Evolutionary conservation across 2,113 vertebrate species (phyloP).

Genomic region (Ceuthmochares aereus): DNA sequence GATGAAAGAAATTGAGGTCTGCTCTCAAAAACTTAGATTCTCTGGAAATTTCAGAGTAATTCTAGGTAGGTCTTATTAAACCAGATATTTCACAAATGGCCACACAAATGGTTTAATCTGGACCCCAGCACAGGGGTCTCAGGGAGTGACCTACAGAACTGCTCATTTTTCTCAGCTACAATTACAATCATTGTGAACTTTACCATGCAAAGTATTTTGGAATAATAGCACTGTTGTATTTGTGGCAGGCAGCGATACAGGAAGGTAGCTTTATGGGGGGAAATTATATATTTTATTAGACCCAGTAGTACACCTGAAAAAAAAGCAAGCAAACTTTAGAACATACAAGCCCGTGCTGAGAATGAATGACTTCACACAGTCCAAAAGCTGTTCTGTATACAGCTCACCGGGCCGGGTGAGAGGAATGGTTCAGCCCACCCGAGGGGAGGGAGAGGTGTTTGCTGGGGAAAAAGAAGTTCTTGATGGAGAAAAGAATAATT

Average conservation of each 20-base stretch:
- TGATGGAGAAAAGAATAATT: not conserved
- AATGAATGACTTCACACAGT: not conserved
- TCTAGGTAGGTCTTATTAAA: not conserved
- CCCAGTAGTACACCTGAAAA: not conserved
- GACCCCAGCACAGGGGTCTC: not conserved
- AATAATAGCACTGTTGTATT: slow-evolving; percentile 2
- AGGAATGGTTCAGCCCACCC: not conserved
- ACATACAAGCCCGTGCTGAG: not conserved
- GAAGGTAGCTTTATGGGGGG: not conserved
- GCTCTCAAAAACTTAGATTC: not conserved
- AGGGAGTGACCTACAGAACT: not conserved
- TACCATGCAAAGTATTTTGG: not conserved
- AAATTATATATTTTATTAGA: slow-evolving; percentile 18
- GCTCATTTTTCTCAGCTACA: not conserved
- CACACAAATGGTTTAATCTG: not conserved
- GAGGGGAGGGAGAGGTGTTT: not conserved
- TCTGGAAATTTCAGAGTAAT: not conserved
- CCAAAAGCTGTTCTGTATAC: too few species aligned
- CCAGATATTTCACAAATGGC: not conserved
- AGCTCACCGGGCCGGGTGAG: not conserved
- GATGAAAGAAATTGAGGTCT: not conserved
- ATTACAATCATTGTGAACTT: not conserved
- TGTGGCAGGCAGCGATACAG: not conserved
- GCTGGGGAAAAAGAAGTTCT: not conserved
- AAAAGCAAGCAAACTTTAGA: not conserved